Evolutionary conservation across 2,888 invertebrate species (phyloP).

Genomic region (Iselma pallidipennis): DNA sequence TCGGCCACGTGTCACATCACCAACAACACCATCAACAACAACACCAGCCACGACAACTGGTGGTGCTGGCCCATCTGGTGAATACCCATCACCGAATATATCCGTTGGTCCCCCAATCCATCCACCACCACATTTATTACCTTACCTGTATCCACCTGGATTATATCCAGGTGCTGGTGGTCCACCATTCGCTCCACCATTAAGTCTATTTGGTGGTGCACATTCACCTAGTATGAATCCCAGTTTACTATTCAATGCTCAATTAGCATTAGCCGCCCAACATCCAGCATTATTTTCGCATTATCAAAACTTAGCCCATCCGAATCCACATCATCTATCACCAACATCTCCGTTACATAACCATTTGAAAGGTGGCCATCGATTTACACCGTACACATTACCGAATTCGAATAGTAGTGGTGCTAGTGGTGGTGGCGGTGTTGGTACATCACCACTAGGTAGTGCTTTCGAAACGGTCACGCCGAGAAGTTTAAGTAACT

Average conservation of each 20-base stretch:
- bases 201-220: constrained; percentile 62
- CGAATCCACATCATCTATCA: constrained; percentile 63
- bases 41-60: constrained; percentile 60
- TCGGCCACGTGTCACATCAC: constrained; percentile 56
- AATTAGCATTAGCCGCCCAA: constrained; percentile 84
- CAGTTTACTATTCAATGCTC: constrained; percentile 85
- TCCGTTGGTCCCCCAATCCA: constrained; percentile 93
- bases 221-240: constrained; percentile 77
- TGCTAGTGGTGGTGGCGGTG: constrained; percentile 52
- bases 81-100: constrained; percentile 87
- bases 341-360: constrained; percentile 68
- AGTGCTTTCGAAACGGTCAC: constrained; percentile 91
- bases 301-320: constrained; percentile 65
- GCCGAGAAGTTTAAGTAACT: constrained; percentile 70
- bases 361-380: constrained; percentile 71
- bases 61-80: constrained; percentile 55
- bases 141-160: constrained; percentile 90
- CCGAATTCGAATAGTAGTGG: constrained; percentile 61
- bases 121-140: constrained; percentile 84
- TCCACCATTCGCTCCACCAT: constrained; percentile 70
- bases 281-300: constrained; percentile 78
- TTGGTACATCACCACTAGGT: constrained; percentile 66
- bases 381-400: constrained; percentile 89
- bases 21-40: constrained; percentile 47
- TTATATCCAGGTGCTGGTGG: constrained; percentile 75